Evolutionary conservation across 2,797 vertebrate genomes (phyloP).

Genomic region (Mormyrops boulengeri): DNA sequence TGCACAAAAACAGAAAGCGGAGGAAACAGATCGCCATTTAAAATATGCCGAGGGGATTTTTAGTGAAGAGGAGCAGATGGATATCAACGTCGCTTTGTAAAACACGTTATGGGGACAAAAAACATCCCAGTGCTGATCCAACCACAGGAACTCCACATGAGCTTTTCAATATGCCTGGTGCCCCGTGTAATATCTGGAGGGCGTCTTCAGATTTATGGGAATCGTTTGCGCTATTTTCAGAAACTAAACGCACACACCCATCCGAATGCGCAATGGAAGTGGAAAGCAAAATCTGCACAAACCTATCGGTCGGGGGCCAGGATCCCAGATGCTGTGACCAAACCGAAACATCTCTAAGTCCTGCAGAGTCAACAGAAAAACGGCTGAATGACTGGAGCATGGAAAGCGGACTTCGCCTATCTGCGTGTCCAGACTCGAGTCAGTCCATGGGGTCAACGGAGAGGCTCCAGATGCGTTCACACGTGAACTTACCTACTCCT

Average conservation of each 20-base stretch:
- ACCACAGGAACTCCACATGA: background rate
- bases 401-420: conserved; percentile 64
- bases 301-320: conserved; percentile 30
- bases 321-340: conserved; percentile 32
- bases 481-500: conserved; percentile 49
- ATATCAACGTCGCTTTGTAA: conserved; percentile 65
- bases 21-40: background rate
- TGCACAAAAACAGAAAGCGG: background rate
- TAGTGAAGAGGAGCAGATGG: conserved; percentile 83
- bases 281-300: conserved; percentile 37
- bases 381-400: conserved; percentile 39
- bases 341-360: conserved; percentile 45
- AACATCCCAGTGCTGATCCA: conserved; percentile 1
- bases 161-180: background rate
- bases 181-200: background rate
- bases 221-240: conserved; percentile 31
- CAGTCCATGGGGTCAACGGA: conserved; percentile 56
- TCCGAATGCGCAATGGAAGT: conserved; percentile 44
- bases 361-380: conserved; percentile 59
- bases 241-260: conserved; percentile 49
- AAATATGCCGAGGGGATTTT: conserved; percentile 84
- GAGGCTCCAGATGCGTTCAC: conserved; percentile 60
- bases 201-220: conserved; percentile 44
- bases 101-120: conserved; percentile 42
- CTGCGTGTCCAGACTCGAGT: conserved; percentile 39